Base-by-base conservation (phyloP, 1,140 invertebrate genomes). In the Alviniconcha marisindica region DNA sequence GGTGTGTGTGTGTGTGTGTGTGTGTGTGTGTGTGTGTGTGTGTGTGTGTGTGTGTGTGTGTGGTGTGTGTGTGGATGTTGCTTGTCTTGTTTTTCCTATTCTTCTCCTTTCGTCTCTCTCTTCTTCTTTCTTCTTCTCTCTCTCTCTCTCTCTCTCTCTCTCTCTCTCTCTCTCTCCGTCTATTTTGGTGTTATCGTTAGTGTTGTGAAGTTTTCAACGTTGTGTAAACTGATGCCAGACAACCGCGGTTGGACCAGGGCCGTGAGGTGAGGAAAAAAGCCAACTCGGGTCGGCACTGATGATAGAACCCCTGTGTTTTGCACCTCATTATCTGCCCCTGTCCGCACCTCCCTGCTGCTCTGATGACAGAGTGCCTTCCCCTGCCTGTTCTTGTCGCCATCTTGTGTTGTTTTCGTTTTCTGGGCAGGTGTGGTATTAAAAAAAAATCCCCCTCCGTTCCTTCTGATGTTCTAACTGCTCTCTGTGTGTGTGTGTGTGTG, bases 281-380 rank as follows among this genome's bases (percentile, higher is more conserved):
- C n/a, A 66, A 7, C 21, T 31, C n/a, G 5, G n/a, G 60, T 24
- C 7, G 18, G 60, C 10, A 28, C 60, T 24, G 60, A 21, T 28
- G 60, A 66, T 24, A 31, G 60, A 66, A 10, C 10, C 60, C 60
- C n/a, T 12, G n/a, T 66, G 60, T 66, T 66, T 66, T 31, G 60
- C 60, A 66, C 21, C 60, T 66, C 60, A 66, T 66, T 66, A 66
- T 21, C 28, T 66, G 60, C 60, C 60, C 60, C 28, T 66, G 60
- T 66, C 60, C 18, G 21, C 60, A 28, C 60, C 60, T 66, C 60
- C 60, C 60, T 66, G 60, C 60, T 66, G 60, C 60, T 66, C n/a
- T 24, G 60, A 21, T 66, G 60, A 66, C 28, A 66, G 60, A 12
- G n/a, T 12, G 12, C 7, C 12, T 24, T 66, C 60, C 60, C 60